phyloP scores from a whole-genome alignment of 2,797 vertebrate genomes.

The Semotilus atromaculatus region DNA sequence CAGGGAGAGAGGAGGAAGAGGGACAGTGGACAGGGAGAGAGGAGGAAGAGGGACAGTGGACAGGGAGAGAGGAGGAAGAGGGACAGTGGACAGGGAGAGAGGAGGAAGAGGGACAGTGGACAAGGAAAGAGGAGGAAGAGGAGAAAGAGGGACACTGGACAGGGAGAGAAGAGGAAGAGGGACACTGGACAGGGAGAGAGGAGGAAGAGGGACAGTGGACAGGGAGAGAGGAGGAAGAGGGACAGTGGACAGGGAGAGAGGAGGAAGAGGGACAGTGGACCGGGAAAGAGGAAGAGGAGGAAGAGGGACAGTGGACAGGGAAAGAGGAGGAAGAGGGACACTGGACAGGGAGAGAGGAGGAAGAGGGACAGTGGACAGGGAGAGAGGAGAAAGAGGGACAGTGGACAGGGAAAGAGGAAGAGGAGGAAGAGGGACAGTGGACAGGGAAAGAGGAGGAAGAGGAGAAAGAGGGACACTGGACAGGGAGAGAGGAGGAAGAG shows the following conservation, averaged over 20 bases:
- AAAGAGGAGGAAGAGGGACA: slow-evolving; percentile 12
- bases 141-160: background rate
- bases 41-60: background rate
- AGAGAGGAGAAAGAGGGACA: background rate
- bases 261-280: background rate
- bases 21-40: too few relatives aligned
- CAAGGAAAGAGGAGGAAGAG: background rate
- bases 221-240: background rate
- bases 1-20: background rate
- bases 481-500: background rate
- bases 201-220: background rate
- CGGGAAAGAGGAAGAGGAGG: background rate
- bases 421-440: background rate
- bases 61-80: background rate
- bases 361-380: background rate
- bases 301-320: background rate
- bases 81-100: too few relatives aligned
- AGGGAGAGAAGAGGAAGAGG: background rate
- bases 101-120: background rate
- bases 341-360: too few relatives aligned
- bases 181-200: too few relatives aligned
- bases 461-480: background rate
- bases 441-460: background rate
- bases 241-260: too few relatives aligned
- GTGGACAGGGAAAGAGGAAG: background rate